These are phyloP conservation scores for Clarias laeviceps DNA, from an alignment of 2,797 vertebrate species.

Conservation along the genomic window DNA sequence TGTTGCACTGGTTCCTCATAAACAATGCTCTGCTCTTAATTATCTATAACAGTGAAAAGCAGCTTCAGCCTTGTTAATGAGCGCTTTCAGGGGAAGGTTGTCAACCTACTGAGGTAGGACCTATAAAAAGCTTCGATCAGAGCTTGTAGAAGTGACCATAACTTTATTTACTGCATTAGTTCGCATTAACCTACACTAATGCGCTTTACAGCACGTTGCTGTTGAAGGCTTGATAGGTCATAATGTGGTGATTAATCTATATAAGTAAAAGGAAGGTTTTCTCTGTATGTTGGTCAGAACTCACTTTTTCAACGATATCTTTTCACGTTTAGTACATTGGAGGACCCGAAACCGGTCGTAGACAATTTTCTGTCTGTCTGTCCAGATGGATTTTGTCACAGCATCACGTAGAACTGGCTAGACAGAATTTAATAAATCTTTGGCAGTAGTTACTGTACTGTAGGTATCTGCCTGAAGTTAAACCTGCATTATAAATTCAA, in stretches of 20 bases:
- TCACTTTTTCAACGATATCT: too few species aligned
- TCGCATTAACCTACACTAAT: conserved; percentile 6
- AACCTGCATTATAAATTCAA: too few species aligned
- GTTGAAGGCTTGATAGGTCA: background rate
- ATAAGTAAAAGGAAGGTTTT: too few species aligned
- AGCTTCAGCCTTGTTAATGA: background rate
- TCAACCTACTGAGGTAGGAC: background rate
- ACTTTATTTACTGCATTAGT: background rate
- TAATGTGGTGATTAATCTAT: background rate
- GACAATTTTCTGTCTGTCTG: too few species aligned
- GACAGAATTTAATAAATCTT: too few species aligned
- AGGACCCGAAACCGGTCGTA: too few species aligned
- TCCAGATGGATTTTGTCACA: too few species aligned
- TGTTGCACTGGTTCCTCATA: background rate
- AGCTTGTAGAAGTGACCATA: background rate
- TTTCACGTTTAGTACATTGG: too few species aligned
- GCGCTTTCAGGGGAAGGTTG: conserved; percentile 5
- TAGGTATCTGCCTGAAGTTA: too few species aligned
- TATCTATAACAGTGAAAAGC: background rate
- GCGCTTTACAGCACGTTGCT: background rate
- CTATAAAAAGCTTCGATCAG: background rate
- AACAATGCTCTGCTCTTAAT: background rate
- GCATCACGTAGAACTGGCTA: too few species aligned
- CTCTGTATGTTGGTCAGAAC: too few species aligned
- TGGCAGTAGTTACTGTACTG: too few species aligned